Evolutionary conservation across 1,140 invertebrate species (phyloP).

Genomic region (Dendroctonus valens): DNA sequence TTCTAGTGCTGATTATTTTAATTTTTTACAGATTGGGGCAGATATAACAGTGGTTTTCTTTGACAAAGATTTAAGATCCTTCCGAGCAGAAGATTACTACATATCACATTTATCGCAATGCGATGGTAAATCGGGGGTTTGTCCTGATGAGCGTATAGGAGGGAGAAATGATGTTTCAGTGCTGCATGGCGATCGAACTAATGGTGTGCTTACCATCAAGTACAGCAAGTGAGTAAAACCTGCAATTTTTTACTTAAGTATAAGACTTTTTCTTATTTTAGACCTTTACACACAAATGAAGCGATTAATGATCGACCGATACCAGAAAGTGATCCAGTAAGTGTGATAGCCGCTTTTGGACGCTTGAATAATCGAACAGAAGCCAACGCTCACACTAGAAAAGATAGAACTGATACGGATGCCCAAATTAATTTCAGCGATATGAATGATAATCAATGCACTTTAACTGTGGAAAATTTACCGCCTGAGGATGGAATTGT

Average conservation of each 20-base stretch:
- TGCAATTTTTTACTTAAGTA: background rate
- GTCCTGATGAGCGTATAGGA: slow-evolving; percentile 78
- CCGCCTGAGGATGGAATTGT: slow-evolving; percentile 56
- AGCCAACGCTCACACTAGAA: slow-evolving; percentile 76
- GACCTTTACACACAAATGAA: slow-evolving; percentile 75
- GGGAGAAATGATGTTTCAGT: slow-evolving; percentile 77
- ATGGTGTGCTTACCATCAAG: slow-evolving; percentile 79
- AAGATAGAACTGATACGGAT: slow-evolving; percentile 72
- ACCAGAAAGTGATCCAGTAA: slow-evolving; percentile 60
- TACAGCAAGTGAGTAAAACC: slow-evolving; percentile 20
- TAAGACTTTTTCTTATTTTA: slow-evolving; percentile 33
- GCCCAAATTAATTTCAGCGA: slow-evolving; percentile 71
- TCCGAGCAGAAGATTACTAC: slow-evolving; percentile 81
- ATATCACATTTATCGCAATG: slow-evolving; percentile 81
- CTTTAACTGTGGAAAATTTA: slow-evolving; percentile 48
- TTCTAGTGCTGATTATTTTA: too few relatives aligned
- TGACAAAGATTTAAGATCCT: slow-evolving; percentile 65
- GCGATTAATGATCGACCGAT: slow-evolving; percentile 68
- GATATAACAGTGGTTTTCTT: slow-evolving; percentile 84
- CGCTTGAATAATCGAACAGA: slow-evolving; percentile 74
- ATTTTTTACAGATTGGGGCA: slow-evolving; percentile 59
- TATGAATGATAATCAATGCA: slow-evolving; percentile 45
- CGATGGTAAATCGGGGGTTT: slow-evolving; percentile 78
- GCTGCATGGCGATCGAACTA: slow-evolving; percentile 68
- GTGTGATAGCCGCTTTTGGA: slow-evolving; percentile 86